phyloP scores from a whole-genome alignment of 2,888 invertebrate species.

The Epinotia nisella region DNA sequence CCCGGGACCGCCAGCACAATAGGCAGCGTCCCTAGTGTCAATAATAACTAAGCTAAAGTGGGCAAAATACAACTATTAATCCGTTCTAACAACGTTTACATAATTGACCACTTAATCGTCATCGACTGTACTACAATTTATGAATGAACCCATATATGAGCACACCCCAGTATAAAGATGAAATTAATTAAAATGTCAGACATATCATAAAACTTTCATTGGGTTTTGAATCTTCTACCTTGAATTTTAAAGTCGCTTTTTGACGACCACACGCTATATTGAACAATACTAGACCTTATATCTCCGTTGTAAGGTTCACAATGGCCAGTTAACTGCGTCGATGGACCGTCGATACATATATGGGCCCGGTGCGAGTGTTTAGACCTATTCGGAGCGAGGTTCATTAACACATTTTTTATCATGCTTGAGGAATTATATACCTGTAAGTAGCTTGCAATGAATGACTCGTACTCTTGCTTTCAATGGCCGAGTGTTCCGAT shows the following conservation, averaged over 20 bases:
- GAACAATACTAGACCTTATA: neutral
- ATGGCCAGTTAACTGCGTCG: neutral
- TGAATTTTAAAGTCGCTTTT: no score
- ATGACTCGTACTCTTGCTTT: slow-evolving; percentile 37
- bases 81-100: no score
- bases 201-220: no score
- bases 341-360: no score
- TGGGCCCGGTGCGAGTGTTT: neutral
- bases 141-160: slow-evolving; percentile 12
- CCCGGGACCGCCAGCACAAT: no score
- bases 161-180: neutral
- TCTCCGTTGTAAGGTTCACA: neutral
- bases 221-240: no score
- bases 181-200: neutral
- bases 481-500: slow-evolving; percentile 20
- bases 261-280: no score
- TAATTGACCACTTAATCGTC: no score
- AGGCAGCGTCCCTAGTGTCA: no score
- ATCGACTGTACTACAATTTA: neutral
- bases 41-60: no score
- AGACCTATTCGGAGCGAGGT: slow-evolving; percentile 20
- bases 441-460: slow-evolving; percentile 36
- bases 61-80: no score
- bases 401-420: slow-evolving; percentile 31
- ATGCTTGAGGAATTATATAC: neutral